Evolutionary conservation across 2,888 invertebrate species (phyloP).

Genomic region (Cinara cedri): DNA sequence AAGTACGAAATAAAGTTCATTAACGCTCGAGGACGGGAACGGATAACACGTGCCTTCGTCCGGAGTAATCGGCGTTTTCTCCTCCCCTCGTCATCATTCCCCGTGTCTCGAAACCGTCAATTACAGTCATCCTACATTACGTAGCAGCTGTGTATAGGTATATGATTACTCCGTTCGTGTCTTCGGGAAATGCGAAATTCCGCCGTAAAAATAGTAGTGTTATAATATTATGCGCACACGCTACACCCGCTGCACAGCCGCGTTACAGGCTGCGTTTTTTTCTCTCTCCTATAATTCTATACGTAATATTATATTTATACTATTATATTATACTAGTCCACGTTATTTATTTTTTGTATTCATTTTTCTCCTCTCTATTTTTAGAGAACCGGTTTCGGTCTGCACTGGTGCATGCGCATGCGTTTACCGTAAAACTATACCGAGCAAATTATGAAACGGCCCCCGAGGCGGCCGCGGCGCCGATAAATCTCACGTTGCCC

Average conservation of each 20-base stretch:
- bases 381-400: background rate
- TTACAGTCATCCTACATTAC: background rate
- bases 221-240: too few species aligned
- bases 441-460: background rate
- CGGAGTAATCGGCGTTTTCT: background rate
- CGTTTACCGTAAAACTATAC: background rate
- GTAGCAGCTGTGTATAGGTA: too few species aligned
- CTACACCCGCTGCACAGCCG: background rate
- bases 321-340: too few species aligned
- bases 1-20: background rate
- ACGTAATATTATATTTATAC: too few species aligned
- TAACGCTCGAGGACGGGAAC: background rate
- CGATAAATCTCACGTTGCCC: too few species aligned
- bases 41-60: background rate
- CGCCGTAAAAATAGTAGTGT: background rate
- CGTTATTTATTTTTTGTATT: background rate
- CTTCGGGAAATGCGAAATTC: conserved; percentile 1
- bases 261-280: background rate
- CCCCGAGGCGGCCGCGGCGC: too few species aligned
- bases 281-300: background rate
- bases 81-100: too few species aligned
- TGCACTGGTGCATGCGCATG: too few species aligned
- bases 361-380: background rate
- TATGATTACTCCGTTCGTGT: conserved; percentile 9
- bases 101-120: conserved; percentile 20